Evolutionary conservation across 2,797 vertebrate species (phyloP).

Genomic region (Tragelaphus oryx): DNA sequence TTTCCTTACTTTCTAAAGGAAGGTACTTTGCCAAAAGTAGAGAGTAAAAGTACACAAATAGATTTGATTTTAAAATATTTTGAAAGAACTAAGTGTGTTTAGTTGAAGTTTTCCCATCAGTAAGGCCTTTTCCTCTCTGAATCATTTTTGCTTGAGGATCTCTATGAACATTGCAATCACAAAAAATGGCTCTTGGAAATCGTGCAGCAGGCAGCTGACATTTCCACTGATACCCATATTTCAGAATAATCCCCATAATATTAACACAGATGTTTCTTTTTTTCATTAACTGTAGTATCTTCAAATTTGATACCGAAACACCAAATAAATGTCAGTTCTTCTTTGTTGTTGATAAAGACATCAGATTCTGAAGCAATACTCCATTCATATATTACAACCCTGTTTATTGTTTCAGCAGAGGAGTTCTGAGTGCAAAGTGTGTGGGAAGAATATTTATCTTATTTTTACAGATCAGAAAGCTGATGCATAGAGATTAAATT

Average conservation of each 20-base stretch:
- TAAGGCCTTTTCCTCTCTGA: not conserved
- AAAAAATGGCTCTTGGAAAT: conserved; percentile 18
- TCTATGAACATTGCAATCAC: not conserved
- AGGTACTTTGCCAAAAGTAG: not conserved
- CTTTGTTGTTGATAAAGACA: conserved; percentile 46
- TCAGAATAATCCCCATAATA: conserved; percentile 26
- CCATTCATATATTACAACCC: not conserved
- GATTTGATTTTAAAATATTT: not conserved
- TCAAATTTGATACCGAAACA: conserved; percentile 38
- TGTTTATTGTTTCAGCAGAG: conserved; percentile 43
- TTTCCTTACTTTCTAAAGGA: not conserved
- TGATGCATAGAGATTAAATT: not conserved
- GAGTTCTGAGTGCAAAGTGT: not conserved
- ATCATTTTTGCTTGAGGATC: not conserved
- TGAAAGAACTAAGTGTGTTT: not conserved
- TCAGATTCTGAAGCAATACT: conserved; percentile 18
- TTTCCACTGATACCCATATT: not conserved
- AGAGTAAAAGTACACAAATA: not conserved
- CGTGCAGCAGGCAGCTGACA: not conserved
- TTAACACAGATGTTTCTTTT: conserved; percentile 48
- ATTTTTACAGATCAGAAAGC: conserved; percentile 28
- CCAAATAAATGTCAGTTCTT: conserved; percentile 35
- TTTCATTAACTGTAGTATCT: conserved; percentile 19
- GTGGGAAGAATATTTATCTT: conserved; percentile 41
- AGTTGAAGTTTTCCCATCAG: not conserved